phyloP scores from a whole-genome alignment of 2,888 invertebrate species.

The Helleia helle region DNA sequence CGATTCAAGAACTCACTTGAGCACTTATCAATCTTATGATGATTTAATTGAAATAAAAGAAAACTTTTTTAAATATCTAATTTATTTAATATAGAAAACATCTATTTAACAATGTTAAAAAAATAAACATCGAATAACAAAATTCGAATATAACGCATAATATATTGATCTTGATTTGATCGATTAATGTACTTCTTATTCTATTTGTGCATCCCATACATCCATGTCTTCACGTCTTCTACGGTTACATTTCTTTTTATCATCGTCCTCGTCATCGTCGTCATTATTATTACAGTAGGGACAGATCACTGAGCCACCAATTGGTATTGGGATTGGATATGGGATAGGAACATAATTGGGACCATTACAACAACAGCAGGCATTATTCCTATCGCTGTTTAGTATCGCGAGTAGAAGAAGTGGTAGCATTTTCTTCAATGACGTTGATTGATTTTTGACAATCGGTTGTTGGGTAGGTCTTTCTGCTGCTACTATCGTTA shows the following conservation, averaged over 20 bases:
- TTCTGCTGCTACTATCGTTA: constrained; percentile 20
- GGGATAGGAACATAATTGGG: constrained; percentile 30
- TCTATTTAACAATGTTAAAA: too few relatives aligned
- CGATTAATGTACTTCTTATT: not conserved
- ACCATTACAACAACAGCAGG: constrained; percentile 24
- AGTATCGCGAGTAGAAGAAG: constrained; percentile 35
- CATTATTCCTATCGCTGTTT: constrained; percentile 25
- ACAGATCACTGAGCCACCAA: constrained; percentile 3
- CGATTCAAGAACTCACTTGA: too few relatives aligned
- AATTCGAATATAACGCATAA: too few relatives aligned
- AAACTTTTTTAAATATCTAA: too few relatives aligned
- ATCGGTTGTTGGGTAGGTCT: constrained; percentile 18
- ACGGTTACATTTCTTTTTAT: constrained; percentile 1
- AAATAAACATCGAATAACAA: too few relatives aligned
- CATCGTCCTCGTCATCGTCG: constrained; percentile 12
- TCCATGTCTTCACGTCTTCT: not conserved
- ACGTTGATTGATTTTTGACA: constrained; percentile 28
- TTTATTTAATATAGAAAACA: too few relatives aligned
- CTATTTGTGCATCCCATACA: not conserved
- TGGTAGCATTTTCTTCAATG: constrained; percentile 33
- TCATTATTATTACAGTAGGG: constrained; percentile 30
- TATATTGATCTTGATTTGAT: too few relatives aligned
- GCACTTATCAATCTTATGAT: too few relatives aligned
- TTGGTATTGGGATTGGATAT: constrained; percentile 38
- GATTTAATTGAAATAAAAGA: too few relatives aligned